Percentiles rank a stretch among this genome's conserved stretches.
Conservation (phyloP, 23 tunicate genomes). For the Oikopleura dioica region DNA sequence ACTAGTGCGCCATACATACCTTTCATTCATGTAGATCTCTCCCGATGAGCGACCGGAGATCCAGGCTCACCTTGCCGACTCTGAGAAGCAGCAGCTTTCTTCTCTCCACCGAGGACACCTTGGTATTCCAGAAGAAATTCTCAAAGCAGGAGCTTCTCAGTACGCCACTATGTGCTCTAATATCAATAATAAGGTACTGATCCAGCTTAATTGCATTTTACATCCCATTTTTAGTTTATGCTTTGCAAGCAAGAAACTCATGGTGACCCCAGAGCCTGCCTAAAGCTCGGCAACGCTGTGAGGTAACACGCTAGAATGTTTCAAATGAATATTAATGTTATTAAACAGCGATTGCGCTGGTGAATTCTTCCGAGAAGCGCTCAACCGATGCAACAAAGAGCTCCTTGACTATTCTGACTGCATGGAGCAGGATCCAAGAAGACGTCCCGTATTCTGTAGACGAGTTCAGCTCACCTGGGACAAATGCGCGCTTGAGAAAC, state of each 20-base stretch:
- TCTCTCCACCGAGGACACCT: constrained; percentile 19
- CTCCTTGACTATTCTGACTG: constrained; percentile 51
- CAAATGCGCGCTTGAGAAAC: constrained; percentile 38
- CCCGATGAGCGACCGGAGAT: constrained; percentile 8
- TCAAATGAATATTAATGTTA: neutral
- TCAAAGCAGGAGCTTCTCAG: constrained; percentile 82
- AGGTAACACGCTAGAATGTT: neutral
- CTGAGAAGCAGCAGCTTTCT: neutral
- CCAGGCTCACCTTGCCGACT: neutral
- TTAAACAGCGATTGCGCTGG: constrained; percentile 64
- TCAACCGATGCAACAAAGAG: constrained; percentile 22
- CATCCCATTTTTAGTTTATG: constrained; percentile 23
- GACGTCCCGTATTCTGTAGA: constrained; percentile 32
- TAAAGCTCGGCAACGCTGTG: constrained; percentile 23
- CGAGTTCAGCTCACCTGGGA: constrained; percentile 38
- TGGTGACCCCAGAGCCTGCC: constrained; percentile 51
- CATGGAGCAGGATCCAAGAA: constrained; percentile 26
- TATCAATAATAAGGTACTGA: constrained; percentile 27
- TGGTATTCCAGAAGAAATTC: constrained; percentile 60
- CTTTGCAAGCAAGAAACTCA: constrained; percentile 47
- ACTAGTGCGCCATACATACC: too few relatives aligned
- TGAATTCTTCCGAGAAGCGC: constrained; percentile 41
- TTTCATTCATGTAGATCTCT: too few relatives aligned
- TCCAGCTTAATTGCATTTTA: too few relatives aligned
- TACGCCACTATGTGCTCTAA: constrained; percentile 39